Evolutionary conservation across 2,113 vertebrate species (phyloP).

Genomic region (Hyla sarda): DNA sequence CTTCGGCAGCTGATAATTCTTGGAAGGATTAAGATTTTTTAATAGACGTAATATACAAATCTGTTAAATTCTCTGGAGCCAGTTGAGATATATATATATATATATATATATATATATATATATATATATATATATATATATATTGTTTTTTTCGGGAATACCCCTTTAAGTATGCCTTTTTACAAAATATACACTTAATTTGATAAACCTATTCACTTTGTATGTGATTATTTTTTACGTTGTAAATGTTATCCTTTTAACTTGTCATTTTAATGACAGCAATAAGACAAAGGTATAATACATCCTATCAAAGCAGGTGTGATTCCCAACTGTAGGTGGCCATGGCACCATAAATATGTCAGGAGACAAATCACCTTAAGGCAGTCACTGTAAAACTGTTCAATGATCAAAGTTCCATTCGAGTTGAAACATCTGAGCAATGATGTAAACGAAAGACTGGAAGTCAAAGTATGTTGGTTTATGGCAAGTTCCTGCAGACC

Average conservation of each 20-base stretch:
- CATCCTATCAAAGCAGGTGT: slow-evolving; percentile 26
- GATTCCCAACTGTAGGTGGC: slow-evolving; percentile 42
- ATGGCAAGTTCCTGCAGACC: background rate
- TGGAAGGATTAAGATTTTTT: no score
- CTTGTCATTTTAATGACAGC: slow-evolving; percentile 3
- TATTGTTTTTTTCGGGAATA: no score
- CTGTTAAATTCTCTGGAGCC: no score
- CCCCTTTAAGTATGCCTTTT: background rate
- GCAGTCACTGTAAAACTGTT: background rate
- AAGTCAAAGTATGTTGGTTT: background rate
- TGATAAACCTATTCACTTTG: background rate
- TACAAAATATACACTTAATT: background rate
- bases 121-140: no score
- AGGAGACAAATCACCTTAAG: slow-evolving; percentile 14
- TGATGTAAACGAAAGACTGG: slow-evolving; percentile 3
- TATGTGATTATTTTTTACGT: background rate
- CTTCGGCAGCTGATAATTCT: no score
- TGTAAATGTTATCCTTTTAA: background rate
- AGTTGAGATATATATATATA: no score
- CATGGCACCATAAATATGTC: slow-evolving; percentile 30
- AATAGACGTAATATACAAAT: no score
- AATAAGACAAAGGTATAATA: background rate
- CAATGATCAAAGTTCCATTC: slow-evolving; percentile 12
- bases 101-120: no score
- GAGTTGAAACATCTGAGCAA: background rate